A percentile compares a stretch with the other conserved stretches of the same genome.
Evolutionary conservation across 2,113 vertebrate species (phyloP).

Genomic region (Scomber scombrus): DNA sequence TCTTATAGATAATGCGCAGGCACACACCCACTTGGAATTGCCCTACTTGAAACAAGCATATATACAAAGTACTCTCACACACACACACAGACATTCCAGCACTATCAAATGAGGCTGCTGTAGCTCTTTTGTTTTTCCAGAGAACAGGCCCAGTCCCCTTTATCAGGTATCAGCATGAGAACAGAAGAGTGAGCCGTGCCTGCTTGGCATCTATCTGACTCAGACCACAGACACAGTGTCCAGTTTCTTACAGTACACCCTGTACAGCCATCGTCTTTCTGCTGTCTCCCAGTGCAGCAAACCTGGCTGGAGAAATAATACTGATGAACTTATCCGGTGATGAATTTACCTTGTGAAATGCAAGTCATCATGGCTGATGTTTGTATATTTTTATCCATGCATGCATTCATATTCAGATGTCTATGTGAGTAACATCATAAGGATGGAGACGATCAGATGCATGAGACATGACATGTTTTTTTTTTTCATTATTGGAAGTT

Average conservation of each 20-base stretch:
- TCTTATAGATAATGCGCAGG: conserved; percentile 31
- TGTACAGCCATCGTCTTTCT: conserved; percentile 13
- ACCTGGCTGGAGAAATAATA: conserved; percentile 11
- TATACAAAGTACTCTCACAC: conserved; percentile 22
- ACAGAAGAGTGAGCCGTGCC: conserved; percentile 42
- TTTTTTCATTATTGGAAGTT: too few species aligned
- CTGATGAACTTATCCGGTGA: background rate
- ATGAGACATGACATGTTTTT: too few species aligned
- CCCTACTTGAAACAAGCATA: conserved; percentile 13
- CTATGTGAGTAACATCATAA: background rate
- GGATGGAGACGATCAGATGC: background rate
- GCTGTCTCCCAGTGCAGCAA: conserved; percentile 17
- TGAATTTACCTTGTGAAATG: conserved; percentile 14
- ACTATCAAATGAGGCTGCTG: conserved; percentile 65
- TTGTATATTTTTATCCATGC: background rate
- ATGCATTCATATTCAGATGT: background rate
- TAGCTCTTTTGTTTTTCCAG: conserved; percentile 53
- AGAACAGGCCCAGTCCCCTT: conserved; percentile 57
- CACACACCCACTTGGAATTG: conserved; percentile 17
- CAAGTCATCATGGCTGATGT: background rate
- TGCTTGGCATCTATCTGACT: conserved; percentile 62
- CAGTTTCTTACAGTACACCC: conserved; percentile 35
- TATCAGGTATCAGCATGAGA: conserved; percentile 75
- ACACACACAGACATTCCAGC: conserved; percentile 55
- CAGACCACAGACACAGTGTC: conserved; percentile 58